A percentile compares a stretch with the other conserved stretches of the same genome.
Evolutionary conservation across 2,113 vertebrate genomes (phyloP).

Genomic region (Acanthochromis polyacanthus): DNA sequence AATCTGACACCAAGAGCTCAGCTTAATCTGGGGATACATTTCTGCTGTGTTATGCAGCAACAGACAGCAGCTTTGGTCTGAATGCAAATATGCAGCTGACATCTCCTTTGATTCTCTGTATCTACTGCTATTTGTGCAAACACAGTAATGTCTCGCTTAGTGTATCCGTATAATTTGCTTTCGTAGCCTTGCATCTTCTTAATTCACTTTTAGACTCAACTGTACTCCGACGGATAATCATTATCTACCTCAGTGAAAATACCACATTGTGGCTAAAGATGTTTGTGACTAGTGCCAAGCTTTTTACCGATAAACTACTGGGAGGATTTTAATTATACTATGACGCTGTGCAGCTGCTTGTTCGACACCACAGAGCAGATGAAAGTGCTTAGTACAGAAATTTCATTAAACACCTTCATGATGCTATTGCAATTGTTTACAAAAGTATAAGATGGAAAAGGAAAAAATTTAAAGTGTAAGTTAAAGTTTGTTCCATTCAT

Average conservation of each 20-base stretch:
- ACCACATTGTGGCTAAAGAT: slow-evolving; percentile 20
- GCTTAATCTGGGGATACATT: background rate
- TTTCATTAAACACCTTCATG: no score
- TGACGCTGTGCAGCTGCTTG: background rate
- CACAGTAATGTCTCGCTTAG: slow-evolving; percentile 23
- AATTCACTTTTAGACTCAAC: slow-evolving; percentile 32
- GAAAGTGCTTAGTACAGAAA: background rate
- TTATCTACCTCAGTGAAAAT: slow-evolving; percentile 44
- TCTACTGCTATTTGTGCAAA: slow-evolving; percentile 18
- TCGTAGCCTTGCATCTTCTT: slow-evolving; percentile 14
- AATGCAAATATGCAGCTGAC: background rate
- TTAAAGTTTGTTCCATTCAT: no score
- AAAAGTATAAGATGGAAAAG: no score
- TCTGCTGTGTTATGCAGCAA: background rate
- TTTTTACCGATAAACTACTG: slow-evolving; percentile 37
- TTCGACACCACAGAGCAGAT: background rate
- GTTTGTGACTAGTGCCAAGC: slow-evolving; percentile 9
- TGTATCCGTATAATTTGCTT: slow-evolving; percentile 24
- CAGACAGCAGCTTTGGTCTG: background rate
- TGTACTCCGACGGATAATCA: slow-evolving; percentile 38
- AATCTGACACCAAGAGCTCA: background rate
- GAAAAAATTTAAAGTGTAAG: no score
- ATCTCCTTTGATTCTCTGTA: background rate
- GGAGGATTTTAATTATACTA: slow-evolving; percentile 10
- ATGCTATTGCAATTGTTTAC: no score